Percentiles rank a stretch among this genome's conserved stretches.
Evolutionary conservation across 2,113 vertebrate genomes (phyloP).

Genomic region (Prietella phreatophila): DNA sequence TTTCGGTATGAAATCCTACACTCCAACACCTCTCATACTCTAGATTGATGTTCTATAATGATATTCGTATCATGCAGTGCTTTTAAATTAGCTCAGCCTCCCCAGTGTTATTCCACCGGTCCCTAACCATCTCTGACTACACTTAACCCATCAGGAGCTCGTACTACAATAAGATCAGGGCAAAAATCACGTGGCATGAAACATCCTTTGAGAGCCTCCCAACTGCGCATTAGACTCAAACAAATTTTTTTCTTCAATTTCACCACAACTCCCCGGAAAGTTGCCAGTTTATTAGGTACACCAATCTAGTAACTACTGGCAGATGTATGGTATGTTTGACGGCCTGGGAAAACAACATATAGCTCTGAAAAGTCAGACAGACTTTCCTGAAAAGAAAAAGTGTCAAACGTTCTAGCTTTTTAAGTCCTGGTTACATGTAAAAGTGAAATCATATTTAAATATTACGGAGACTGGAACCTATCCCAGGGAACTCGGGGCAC

Average conservation of each 20-base stretch:
- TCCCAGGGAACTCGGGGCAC: too few species aligned
- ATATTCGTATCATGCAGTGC: conserved; percentile 27
- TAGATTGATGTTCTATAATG: conserved; percentile 26
- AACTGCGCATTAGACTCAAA: conserved; percentile 6
- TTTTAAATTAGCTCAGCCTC: conserved; percentile 38
- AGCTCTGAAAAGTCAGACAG: background rate
- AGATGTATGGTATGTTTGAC: background rate
- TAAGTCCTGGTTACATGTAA: background rate
- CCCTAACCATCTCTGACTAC: conserved; percentile 18
- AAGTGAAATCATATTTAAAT: background rate
- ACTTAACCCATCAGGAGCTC: conserved; percentile 30
- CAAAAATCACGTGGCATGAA: background rate
- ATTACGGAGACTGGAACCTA: too few species aligned
- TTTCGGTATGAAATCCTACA: conserved; percentile 1
- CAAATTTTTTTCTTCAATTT: background rate
- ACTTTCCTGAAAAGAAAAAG: background rate
- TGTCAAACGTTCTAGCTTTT: background rate
- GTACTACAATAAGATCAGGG: conserved; percentile 7
- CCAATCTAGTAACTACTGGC: background rate
- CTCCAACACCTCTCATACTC: background rate
- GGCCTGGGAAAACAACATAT: background rate
- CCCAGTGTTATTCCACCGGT: conserved; percentile 27
- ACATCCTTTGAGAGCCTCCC: background rate
- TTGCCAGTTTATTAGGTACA: background rate
- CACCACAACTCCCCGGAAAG: background rate